Conservation (phyloP, 2,113 vertebrate genomes). For the Dicrurus megarhynchus region DNA sequence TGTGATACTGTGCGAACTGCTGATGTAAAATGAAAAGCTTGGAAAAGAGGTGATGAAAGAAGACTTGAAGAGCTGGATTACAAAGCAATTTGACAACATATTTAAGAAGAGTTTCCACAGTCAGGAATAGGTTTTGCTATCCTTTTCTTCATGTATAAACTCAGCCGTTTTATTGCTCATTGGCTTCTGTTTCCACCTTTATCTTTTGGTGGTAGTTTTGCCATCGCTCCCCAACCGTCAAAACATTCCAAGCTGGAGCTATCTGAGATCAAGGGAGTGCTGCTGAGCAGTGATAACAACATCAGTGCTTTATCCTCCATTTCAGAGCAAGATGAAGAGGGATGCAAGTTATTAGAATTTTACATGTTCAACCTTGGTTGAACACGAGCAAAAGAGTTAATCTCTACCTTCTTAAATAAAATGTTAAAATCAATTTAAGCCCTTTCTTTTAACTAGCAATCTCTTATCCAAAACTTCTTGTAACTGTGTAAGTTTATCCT, state of each 20-base stretch:
- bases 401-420: neutral
- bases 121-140: neutral
- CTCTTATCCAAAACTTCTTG: neutral
- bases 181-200: neutral
- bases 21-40: neutral
- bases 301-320: neutral
- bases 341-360: neutral
- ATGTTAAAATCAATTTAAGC: neutral
- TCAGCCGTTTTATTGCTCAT: neutral
- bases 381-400: neutral
- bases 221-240: neutral
- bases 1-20: neutral
- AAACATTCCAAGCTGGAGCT: neutral
- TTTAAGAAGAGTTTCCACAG: neutral
- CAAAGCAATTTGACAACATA: neutral
- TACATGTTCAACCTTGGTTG: neutral
- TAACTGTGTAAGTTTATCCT: neutral
- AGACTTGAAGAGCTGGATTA: neutral
- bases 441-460: neutral
- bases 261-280: neutral
- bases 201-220: neutral
- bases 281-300: neutral
- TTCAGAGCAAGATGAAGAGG: neutral
- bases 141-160: neutral
- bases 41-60: neutral